These are phyloP conservation scores for Bubo scandiacus DNA, from an alignment of 2,113 vertebrate species.

Conservation along the genomic window DNA sequence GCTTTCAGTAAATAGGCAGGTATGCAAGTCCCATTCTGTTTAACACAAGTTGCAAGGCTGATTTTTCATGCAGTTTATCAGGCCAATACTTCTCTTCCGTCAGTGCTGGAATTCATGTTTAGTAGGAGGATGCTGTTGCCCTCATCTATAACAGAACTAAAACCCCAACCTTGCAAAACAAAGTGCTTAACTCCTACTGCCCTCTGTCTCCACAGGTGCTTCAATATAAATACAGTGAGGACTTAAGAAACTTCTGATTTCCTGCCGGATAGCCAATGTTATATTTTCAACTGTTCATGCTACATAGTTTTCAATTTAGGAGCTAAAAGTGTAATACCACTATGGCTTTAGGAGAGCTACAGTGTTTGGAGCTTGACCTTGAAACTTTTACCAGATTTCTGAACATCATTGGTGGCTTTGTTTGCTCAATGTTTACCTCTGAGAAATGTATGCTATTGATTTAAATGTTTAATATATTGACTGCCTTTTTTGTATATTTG, in stretches of 20 bases:
- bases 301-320: conserved; percentile 38
- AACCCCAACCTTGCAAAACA: neutral
- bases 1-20: neutral
- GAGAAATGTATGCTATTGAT: conserved; percentile 58
- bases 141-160: neutral
- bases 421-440: conserved; percentile 62
- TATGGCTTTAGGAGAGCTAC: conserved; percentile 43
- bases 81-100: neutral
- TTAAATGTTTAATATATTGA: conserved; percentile 72
- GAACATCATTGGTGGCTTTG: conserved; percentile 40
- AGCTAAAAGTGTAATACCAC: conserved; percentile 20
- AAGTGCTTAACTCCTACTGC: conserved; percentile 28
- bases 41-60: neutral
- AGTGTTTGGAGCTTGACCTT: conserved; percentile 55
- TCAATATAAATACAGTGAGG: neutral
- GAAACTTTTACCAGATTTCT: conserved; percentile 37
- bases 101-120: neutral
- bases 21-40: neutral
- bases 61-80: neutral
- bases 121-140: neutral
- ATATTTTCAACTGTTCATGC: neutral
- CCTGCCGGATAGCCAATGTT: neutral
- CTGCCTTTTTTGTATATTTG: conserved; percentile 70
- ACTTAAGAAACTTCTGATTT: neutral
- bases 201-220: conserved; percentile 20